These are phyloP conservation scores for Caenorhabditis sp. DNA, from an alignment of 2,888 invertebrate genomes.

Conservation along the genomic window DNA sequence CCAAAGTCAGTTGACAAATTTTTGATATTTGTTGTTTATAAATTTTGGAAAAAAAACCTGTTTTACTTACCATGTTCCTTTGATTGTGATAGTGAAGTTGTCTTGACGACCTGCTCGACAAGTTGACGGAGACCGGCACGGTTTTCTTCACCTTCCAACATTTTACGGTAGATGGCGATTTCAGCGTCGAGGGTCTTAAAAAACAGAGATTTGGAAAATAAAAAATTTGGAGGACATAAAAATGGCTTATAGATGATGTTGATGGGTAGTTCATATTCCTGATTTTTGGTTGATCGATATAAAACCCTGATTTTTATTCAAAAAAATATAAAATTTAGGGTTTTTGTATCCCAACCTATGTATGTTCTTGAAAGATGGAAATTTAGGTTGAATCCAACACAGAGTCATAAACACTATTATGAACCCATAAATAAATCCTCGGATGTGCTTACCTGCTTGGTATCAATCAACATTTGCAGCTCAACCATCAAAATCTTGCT, in stretches of 20 bases:
- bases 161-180: constrained; percentile 75
- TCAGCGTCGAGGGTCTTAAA: constrained; percentile 75
- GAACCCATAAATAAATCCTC: no score
- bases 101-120: constrained; percentile 71
- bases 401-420: no score
- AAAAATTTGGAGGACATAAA: no score
- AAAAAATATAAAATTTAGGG: no score
- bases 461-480: constrained; percentile 73
- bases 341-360: background rate
- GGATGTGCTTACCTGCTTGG: constrained; percentile 73
- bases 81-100: constrained; percentile 63
- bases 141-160: constrained; percentile 75
- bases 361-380: no score
- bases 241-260: no score
- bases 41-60: background rate
- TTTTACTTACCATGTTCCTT: constrained; percentile 59
- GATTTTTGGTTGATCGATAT: no score
- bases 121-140: constrained; percentile 71
- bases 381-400: no score
- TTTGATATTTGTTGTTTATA: constrained; percentile 8
- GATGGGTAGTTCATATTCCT: no score
- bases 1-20: constrained; percentile 20
- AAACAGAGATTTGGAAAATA: no score
- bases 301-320: no score
- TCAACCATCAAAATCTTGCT: constrained; percentile 72